Conservation (phyloP, 2,888 invertebrate species). For the Thysanoteuthis rhombus region DNA sequence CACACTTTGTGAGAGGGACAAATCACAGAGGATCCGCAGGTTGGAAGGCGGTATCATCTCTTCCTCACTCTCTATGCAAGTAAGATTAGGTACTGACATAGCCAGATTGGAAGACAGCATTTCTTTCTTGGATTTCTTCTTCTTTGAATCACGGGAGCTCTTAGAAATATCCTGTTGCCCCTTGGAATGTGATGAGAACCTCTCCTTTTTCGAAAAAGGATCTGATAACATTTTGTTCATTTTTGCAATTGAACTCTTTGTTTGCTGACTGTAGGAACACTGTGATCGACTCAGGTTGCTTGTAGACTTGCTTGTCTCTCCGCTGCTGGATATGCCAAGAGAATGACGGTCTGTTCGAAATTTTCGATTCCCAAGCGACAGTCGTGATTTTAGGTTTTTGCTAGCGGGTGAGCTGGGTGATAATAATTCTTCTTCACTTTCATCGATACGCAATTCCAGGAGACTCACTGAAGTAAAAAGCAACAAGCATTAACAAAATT, state of each 20-base stretch:
- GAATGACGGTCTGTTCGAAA: not conserved
- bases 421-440: not conserved
- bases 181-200: not conserved
- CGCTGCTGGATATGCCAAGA: not conserved
- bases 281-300: slow-evolving; percentile 33
- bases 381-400: not conserved
- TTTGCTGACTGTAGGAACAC: slow-evolving; percentile 38
- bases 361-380: not conserved
- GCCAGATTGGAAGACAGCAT: not conserved
- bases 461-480: slow-evolving; percentile 14
- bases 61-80: slow-evolving; percentile 37
- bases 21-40: slow-evolving; percentile 38
- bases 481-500: not conserved
- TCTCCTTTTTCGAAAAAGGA: too few relatives aligned
- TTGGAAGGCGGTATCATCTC: slow-evolving; percentile 36
- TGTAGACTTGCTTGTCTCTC: slow-evolving; percentile 24
- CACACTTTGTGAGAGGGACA: slow-evolving; percentile 41
- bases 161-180: too few relatives aligned
- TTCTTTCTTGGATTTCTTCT: not conserved
- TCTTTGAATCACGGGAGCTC: not conserved
- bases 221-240: slow-evolving; percentile 34
- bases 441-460: slow-evolving; percentile 24
- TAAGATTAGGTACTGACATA: slow-evolving; percentile 25
- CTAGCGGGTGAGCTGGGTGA: not conserved
- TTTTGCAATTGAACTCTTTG: slow-evolving; percentile 44